A percentile compares a stretch with the other conserved stretches of the same genome.
These are phyloP conservation scores for Drosophila jambulina DNA, from an alignment of 1,140 invertebrate genomes.

Conservation along the genomic window DNA sequence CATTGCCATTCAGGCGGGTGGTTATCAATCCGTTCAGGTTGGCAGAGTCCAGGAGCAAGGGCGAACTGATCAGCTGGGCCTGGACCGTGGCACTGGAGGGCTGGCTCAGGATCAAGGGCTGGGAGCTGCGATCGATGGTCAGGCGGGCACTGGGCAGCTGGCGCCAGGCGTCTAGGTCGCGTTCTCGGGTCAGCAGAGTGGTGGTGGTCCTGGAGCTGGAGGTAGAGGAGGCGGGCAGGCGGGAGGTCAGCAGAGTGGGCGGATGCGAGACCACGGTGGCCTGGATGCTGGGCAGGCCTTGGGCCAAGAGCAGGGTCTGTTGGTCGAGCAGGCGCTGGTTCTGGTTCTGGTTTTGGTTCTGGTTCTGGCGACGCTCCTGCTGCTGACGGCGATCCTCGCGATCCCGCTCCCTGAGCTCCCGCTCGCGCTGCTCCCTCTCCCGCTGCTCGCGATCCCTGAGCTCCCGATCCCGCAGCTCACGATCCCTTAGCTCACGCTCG, in stretches of 20 bases:
- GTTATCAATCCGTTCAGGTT: conserved; percentile 68
- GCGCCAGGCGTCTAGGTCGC: conserved; percentile 70
- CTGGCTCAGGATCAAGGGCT: conserved; percentile 67
- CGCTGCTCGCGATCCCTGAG: conserved; percentile 37
- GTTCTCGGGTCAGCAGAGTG: conserved; percentile 56
- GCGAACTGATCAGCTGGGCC: conserved; percentile 74
- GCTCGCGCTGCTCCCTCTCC: conserved; percentile 32
- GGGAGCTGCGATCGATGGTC: conserved; percentile 68
- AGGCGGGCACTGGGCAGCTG: conserved; percentile 64
- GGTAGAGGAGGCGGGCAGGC: conserved; percentile 28
- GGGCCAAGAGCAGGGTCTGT: conserved; percentile 58
- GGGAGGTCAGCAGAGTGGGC: conserved; percentile 65
- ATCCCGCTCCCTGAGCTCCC: conserved; percentile 24
- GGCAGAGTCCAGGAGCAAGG: conserved; percentile 58
- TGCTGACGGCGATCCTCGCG: conserved; percentile 49
- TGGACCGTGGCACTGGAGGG: conserved; percentile 79
- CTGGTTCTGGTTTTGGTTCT: conserved; percentile 40
- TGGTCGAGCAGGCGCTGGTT: conserved; percentile 66
- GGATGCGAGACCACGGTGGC: conserved; percentile 76
- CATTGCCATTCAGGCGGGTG: conserved; percentile 70
- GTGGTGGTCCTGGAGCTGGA: conserved; percentile 30
- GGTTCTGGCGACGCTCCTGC: conserved; percentile 31
- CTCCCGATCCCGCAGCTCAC: conserved; percentile 22
- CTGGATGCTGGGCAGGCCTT: conserved; percentile 69
- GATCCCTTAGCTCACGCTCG: conserved; percentile 18